A percentile compares a stretch with the other conserved stretches of the same genome.
Evolutionary conservation across 2,888 invertebrate genomes (phyloP).

Genomic region (Sicus ferrugineus): DNA sequence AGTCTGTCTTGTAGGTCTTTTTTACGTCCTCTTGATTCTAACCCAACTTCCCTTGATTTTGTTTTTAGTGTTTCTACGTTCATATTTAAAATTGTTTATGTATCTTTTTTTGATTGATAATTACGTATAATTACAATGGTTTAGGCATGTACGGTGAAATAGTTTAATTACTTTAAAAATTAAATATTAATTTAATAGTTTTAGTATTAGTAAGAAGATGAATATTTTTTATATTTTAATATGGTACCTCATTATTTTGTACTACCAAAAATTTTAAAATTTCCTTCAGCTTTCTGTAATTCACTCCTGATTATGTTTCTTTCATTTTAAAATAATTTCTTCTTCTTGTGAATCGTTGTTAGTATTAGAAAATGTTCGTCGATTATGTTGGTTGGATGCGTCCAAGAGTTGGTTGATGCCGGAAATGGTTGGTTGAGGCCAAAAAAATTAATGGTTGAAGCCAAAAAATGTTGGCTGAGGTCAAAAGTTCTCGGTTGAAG

Average conservation of each 20-base stretch:
- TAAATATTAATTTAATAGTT: background rate
- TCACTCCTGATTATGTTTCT: background rate
- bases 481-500: too few species aligned
- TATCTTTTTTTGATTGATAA: too few species aligned
- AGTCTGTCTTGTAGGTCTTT: too few species aligned
- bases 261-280: background rate
- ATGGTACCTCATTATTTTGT: background rate
- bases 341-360: background rate
- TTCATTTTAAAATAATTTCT: background rate
- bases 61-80: too few species aligned
- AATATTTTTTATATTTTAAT: too few species aligned
- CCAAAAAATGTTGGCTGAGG: background rate
- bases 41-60: too few species aligned
- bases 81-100: too few species aligned
- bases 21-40: too few species aligned
- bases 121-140: too few species aligned
- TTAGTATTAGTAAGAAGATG: background rate
- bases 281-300: background rate
- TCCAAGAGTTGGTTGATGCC: background rate
- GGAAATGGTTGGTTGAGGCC: background rate
- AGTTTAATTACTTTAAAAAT: background rate
- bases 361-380: background rate
- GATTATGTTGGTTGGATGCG: background rate
- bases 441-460: background rate
- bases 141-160: too few species aligned